phyloP scores from a whole-genome alignment of 2,888 invertebrate genomes.

The Tanaodytes sp. region DNA sequence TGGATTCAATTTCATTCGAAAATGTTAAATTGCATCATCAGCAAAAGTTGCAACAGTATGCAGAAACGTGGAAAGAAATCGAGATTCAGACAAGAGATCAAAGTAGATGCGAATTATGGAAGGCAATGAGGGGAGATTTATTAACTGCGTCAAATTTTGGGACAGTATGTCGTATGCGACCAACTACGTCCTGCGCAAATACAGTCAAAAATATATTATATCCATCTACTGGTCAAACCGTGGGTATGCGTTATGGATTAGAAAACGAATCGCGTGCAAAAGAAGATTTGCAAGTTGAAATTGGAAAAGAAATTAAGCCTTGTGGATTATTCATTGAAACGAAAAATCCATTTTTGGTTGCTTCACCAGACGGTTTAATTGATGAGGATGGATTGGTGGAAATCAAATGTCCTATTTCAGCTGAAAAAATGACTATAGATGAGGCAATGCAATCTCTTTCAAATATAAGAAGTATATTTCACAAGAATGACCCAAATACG shows the following conservation, averaged over 20 bases:
- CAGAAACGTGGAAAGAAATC: not conserved
- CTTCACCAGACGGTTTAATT: conserved; percentile 46
- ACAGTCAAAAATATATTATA: conserved; percentile 20
- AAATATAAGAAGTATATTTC: not conserved
- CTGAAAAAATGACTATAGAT: conserved; percentile 8
- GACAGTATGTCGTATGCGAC: conserved; percentile 21
- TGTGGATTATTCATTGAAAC: conserved; percentile 44
- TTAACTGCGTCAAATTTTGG: conserved; percentile 44
- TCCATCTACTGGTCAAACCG: not conserved
- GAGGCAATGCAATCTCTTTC: conserved; percentile 10
- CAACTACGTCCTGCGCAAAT: conserved; percentile 24
- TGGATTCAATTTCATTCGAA: not conserved
- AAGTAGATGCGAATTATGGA: not conserved
- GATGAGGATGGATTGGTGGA: conserved; percentile 47
- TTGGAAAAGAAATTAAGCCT: conserved; percentile 1
- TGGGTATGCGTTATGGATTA: conserved; percentile 20
- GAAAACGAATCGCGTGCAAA: conserved; percentile 36
- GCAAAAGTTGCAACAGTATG: not conserved
- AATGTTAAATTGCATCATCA: not conserved
- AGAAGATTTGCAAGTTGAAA: conserved; percentile 6
- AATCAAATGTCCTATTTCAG: conserved; percentile 39
- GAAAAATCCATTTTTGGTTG: conserved; percentile 26
- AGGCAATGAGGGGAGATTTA: not conserved
- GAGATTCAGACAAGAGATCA: not conserved
- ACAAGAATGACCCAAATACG: not conserved